phyloP scores from a whole-genome alignment of 2,888 invertebrate species.

The Tachina fera region DNA sequence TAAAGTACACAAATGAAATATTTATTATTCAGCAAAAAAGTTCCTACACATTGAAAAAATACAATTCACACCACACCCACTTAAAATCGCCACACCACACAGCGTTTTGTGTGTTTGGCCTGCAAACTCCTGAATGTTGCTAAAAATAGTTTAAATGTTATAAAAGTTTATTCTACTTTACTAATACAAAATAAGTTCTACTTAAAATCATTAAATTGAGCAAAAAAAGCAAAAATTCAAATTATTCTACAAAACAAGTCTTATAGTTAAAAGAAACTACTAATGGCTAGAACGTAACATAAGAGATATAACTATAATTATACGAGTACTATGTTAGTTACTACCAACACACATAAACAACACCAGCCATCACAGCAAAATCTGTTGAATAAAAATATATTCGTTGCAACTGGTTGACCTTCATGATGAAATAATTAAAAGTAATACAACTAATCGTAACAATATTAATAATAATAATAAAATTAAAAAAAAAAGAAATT shows the following conservation, averaged over 20 bases:
- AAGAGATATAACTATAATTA: not conserved
- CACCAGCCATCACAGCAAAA: not conserved
- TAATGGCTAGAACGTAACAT: constrained; percentile 3
- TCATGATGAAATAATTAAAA: constrained; percentile 43
- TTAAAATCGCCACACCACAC: constrained; percentile 16
- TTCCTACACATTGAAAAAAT: constrained; percentile 20
- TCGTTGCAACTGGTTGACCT: constrained; percentile 61
- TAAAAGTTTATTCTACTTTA: constrained; percentile 43
- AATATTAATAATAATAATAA: constrained; percentile 31
- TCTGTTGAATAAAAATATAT: constrained; percentile 14
- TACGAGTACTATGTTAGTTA: constrained; percentile 3
- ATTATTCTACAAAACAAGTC: not conserved
- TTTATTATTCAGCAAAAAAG: constrained; percentile 17
- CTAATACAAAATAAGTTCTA: not conserved
- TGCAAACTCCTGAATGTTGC: not conserved
- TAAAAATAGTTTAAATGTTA: not conserved
- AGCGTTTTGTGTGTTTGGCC: not conserved
- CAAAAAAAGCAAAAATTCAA: constrained; percentile 1
- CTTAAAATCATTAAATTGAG: not conserved
- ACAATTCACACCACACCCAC: constrained; percentile 61
- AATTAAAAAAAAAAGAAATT: constrained; percentile 16
- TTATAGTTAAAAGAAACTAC: not conserved
- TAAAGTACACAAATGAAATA: constrained; percentile 20
- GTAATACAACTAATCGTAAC: constrained; percentile 14
- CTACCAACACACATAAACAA: not conserved